A percentile compares a stretch with the other conserved stretches of the same genome.
phyloP scores from a whole-genome alignment of 2,113 vertebrate species.

The Noturus placidus region DNA sequence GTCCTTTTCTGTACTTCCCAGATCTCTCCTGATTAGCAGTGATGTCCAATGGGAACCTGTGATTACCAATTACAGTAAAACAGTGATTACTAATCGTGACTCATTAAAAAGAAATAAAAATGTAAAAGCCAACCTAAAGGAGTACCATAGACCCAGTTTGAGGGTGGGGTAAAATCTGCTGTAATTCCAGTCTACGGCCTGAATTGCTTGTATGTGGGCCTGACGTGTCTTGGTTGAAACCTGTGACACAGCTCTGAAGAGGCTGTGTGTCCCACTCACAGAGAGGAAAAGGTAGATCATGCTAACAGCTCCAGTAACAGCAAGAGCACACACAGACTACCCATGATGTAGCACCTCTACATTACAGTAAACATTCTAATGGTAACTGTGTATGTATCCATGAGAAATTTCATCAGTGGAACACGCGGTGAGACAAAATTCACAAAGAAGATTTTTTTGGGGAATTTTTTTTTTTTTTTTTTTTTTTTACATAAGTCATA shows the following conservation, averaged over 20 bases:
- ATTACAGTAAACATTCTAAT: constrained; percentile 49
- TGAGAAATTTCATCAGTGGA: constrained; percentile 8
- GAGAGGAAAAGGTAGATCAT: constrained; percentile 45
- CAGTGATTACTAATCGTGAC: constrained; percentile 2
- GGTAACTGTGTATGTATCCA: constrained; percentile 1
- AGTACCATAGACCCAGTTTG: neutral
- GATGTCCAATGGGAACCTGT: neutral
- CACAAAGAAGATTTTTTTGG: neutral
- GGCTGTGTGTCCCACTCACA: constrained; percentile 49
- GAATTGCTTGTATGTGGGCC: neutral
- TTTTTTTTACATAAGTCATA: neutral
- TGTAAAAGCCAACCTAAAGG: neutral
- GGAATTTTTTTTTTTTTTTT: neutral
- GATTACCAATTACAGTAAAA: neutral
- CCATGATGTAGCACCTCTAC: constrained; percentile 38
- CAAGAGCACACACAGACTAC: constrained; percentile 42
- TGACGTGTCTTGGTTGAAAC: constrained; percentile 31
- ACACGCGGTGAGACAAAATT: neutral
- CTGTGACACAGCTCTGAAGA: constrained; percentile 36
- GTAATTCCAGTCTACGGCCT: constrained; percentile 15
- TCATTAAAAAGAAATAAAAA: neutral
- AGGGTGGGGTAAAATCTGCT: constrained; percentile 22
- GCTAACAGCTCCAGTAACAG: constrained; percentile 1
- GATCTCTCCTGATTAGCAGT: neutral
- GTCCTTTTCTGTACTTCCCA: constrained; percentile 18